Evolutionary conservation across 2,888 invertebrate genomes (phyloP).

Genomic region (Beris chalybata): DNA sequence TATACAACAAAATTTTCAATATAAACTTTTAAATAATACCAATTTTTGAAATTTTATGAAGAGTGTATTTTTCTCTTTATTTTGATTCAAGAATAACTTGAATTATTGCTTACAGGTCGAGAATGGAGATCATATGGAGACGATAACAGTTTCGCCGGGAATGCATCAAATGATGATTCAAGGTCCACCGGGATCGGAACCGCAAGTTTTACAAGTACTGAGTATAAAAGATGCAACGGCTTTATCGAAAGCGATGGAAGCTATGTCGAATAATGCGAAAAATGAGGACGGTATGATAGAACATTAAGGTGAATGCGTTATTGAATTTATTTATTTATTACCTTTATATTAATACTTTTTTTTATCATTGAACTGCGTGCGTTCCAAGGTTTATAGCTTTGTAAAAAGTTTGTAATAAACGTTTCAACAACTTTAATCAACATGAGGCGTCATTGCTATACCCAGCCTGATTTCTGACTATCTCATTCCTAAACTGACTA

Average conservation of each 20-base stretch:
- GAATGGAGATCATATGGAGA: slow-evolving; percentile 73
- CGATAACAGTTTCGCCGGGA: slow-evolving; percentile 75
- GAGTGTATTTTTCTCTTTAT: neutral
- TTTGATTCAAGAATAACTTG: too few species aligned
- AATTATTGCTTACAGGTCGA: slow-evolving; percentile 64
- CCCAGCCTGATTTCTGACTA: too few species aligned
- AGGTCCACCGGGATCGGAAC: slow-evolving; percentile 68
- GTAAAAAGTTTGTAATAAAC: too few species aligned
- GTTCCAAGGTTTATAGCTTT: too few species aligned
- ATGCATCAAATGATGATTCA: slow-evolving; percentile 84
- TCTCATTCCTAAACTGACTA: too few species aligned
- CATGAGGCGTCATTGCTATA: too few species aligned
- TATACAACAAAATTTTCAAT: neutral
- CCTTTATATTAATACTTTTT: too few species aligned
- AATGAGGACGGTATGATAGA: slow-evolving; percentile 65
- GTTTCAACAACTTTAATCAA: too few species aligned
- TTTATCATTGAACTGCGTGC: too few species aligned
- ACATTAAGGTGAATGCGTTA: slow-evolving; percentile 45
- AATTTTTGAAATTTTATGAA: neutral
- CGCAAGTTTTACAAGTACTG: slow-evolving; percentile 79
- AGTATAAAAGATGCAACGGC: slow-evolving; percentile 83
- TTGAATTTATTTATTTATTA: neutral
- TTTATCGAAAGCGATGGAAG: slow-evolving; percentile 78
- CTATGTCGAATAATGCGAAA: slow-evolving; percentile 68
- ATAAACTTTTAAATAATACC: neutral